Evolutionary conservation across 2,888 invertebrate species (phyloP).

Genomic region (Micoletzkya japonica): DNA sequence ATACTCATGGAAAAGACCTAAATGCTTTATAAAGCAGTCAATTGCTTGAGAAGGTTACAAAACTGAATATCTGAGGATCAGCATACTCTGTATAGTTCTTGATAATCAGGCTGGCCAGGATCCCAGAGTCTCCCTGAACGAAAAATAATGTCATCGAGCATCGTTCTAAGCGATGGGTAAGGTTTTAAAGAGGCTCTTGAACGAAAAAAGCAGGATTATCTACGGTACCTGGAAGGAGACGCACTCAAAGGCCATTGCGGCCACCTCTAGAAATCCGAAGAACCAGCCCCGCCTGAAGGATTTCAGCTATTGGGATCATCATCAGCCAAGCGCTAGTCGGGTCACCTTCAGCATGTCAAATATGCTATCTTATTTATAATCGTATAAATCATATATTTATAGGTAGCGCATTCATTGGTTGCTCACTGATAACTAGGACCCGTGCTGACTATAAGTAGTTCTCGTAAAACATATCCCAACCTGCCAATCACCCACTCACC

Average conservation of each 20-base stretch:
- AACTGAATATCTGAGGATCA: too few species aligned
- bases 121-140: conserved; percentile 58
- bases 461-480: too few species aligned
- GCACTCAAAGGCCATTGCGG: conserved; percentile 75
- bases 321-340: not conserved
- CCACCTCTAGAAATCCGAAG: conserved; percentile 77
- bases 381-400: too few species aligned
- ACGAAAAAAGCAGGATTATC: conserved; percentile 64
- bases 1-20: too few species aligned
- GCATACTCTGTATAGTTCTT: conserved; percentile 33
- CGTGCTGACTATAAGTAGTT: too few species aligned
- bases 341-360: not conserved
- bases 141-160: not conserved
- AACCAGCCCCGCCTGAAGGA: conserved; percentile 69
- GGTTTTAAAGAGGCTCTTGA: not conserved
- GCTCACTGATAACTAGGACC: too few species aligned
- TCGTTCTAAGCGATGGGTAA: not conserved
- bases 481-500: conserved; percentile 35
- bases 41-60: too few species aligned
- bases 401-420: too few species aligned
- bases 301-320: too few species aligned
- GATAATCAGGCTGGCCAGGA: conserved; percentile 44
- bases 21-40: too few species aligned
- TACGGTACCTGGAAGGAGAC: conserved; percentile 70
- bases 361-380: too few species aligned